Base-by-base conservation (phyloP, 2,888 invertebrate species). In the Dolichopus griseipennis region DNA sequence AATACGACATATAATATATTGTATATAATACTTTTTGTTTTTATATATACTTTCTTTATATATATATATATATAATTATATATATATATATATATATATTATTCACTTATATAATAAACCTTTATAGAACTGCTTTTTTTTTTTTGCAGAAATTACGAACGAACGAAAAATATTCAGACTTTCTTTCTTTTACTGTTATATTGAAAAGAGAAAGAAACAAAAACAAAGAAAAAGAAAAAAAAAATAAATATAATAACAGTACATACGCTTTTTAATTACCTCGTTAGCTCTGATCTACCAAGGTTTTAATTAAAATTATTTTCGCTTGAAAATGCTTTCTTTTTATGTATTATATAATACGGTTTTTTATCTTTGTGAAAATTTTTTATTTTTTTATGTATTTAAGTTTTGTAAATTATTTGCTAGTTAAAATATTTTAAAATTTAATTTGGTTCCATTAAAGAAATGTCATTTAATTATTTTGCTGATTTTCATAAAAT, bases 221-320 rank as follows among this genome's bases (percentile, higher is more conserved):
- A 27, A 27, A 27, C 5, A 5, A 27, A 27, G 3, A 27, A 27
- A 27, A 27, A 27, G 5, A 27, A 5, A 27, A 27, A 27, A 27
- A 27, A 27, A 27, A 27, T n/a, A n/a, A n/a, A n/a, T n/a, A 43
- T 43, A 15, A 15, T 18, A 52, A 52, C 69, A 70, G 71, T 72
- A 73, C 72, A 72, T 72, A 73, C 72, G 71, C 70, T 72, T 73
- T 74, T 74, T 74, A 74, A 74, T 74, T 74, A 74, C 73, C 74
- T 74, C 73, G 74, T 72, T 74, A 72, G 71, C 70, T 73, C 61
- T 65, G 61, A 67, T 71, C 20, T 73, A 73, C 74, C 76, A 74
- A 76, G 77, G 75, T 78, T 79, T 79, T 79, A 80, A 80, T 79
- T 80, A 80, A 80, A 79, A 79, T 74, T 74, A 74, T 74, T 74